Evolutionary conservation across 1,140 invertebrate genomes (phyloP).

Genomic region (Listronotus oregonensis): DNA sequence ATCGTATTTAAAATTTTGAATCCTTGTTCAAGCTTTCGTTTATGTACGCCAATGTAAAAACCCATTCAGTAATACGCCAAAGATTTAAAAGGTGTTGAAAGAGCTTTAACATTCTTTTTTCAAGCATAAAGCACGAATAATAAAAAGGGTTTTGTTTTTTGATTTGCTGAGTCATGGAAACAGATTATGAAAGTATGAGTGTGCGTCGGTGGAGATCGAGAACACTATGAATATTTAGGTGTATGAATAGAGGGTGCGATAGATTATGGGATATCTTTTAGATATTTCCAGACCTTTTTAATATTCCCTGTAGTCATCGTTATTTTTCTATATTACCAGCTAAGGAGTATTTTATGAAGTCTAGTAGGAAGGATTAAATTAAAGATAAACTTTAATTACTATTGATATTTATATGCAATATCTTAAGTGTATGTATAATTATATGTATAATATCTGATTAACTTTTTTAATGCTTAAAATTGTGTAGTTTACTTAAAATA

Average conservation of each 20-base stretch:
- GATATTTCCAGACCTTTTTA: background rate
- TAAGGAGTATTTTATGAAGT: no score
- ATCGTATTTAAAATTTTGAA: no score
- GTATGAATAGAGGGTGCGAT: slow-evolving; percentile 14
- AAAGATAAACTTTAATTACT: no score
- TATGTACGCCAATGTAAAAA: no score
- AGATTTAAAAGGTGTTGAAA: slow-evolving; percentile 12
- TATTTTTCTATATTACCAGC: background rate
- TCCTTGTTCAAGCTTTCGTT: no score
- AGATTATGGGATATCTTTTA: slow-evolving; percentile 5
- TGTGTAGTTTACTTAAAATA: no score
- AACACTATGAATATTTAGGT: slow-evolving; percentile 12
- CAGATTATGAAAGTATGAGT: slow-evolving; percentile 23
- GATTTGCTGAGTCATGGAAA: slow-evolving; percentile 31
- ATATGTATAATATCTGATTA: no score
- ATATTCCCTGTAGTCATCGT: slow-evolving; percentile 11
- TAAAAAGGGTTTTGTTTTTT: slow-evolving; percentile 26
- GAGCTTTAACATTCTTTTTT: slow-evolving; percentile 10
- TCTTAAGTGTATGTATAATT: no score
- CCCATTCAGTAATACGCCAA: background rate
- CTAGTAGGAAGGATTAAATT: no score
- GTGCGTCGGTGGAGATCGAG: slow-evolving; percentile 1
- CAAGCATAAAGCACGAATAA: slow-evolving; percentile 10
- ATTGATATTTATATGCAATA: no score
- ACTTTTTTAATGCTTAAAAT: no score